Evolutionary conservation across 2,113 vertebrate species (phyloP).

Genomic region (Balaeniceps rex): DNA sequence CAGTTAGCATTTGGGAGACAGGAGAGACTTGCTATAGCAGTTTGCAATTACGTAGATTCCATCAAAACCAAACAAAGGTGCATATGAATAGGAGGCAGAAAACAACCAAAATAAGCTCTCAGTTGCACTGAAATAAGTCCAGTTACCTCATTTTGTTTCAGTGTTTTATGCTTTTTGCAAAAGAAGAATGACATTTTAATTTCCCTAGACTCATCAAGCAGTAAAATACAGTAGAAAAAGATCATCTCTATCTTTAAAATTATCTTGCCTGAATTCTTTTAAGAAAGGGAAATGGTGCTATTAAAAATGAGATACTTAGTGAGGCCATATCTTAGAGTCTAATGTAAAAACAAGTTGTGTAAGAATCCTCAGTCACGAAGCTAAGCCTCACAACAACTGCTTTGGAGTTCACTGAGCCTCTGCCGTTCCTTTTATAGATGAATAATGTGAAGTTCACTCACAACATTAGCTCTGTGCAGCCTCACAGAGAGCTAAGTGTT

Average conservation of each 20-base stretch:
- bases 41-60: not conserved
- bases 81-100: not conserved
- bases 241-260: not conserved
- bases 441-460: conserved; percentile 34
- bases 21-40: not conserved
- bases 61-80: not conserved
- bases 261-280: not conserved
- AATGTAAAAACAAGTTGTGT: conserved; percentile 59
- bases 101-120: not conserved
- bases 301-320: not conserved
- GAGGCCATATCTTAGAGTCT: not conserved
- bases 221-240: not conserved
- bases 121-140: not conserved
- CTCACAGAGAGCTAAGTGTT: not conserved
- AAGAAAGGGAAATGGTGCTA: not conserved
- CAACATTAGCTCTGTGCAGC: conserved; percentile 8
- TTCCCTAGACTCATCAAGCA: not conserved
- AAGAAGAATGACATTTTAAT: not conserved
- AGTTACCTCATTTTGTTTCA: not conserved
- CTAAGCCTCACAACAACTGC: conserved; percentile 61
- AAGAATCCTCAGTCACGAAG: not conserved
- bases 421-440: conserved; percentile 73
- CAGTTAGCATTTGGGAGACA: not conserved
- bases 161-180: not conserved
- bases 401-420: conserved; percentile 47